Base-by-base conservation (phyloP, 2,888 invertebrate genomes). In the Eledona agricola region DNA sequence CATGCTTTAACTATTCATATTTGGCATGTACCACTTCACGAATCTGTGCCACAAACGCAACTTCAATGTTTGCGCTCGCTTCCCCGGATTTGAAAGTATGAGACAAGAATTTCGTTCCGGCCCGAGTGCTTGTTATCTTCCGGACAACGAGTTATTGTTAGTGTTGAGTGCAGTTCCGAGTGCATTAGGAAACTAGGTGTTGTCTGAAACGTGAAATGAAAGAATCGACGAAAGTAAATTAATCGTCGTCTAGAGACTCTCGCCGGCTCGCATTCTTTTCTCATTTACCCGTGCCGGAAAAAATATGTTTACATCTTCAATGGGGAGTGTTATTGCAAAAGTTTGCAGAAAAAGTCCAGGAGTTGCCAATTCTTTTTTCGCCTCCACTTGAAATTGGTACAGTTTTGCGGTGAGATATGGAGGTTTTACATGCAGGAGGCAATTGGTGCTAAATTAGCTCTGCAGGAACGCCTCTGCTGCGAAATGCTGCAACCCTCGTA, bases 71-170 rank as follows among this genome's bases (percentile, higher is more conserved):
- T 40, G 28, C 6, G 16, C 40, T 28, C 26, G 40, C 28, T 40
- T 40, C 26, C 17, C 17, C 10, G 38, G 13, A 38, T 38, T 25
- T 40, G 9, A n/a, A 40, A 40, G 40, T 28, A 28, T 17, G 20
- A 29, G 29, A 32, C 28, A 17, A 19, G 29, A 29, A 31, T 6
- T 31, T 10, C 45, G 13, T 32, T 45, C 31, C 32, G 32, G 19
- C 46, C 26, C 46, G 26, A 46, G 46, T 35, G 46, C 46, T 35
- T 32, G 46, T 46, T 46, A 35, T 46, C 46, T 46, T 46, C 46
- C 35, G 34, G 25, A 12, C 35, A 46, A 46, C 28, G 35, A 46
- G 46, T 46, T 46, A 46, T 19, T 35, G 46, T 46, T 11, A 11
- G 35, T 10, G 25, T 11, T 9, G 34, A 25, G 35, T 46, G 46